phyloP scores from a whole-genome alignment of 2,113 vertebrate species.

The Geococcyx californianus region DNA sequence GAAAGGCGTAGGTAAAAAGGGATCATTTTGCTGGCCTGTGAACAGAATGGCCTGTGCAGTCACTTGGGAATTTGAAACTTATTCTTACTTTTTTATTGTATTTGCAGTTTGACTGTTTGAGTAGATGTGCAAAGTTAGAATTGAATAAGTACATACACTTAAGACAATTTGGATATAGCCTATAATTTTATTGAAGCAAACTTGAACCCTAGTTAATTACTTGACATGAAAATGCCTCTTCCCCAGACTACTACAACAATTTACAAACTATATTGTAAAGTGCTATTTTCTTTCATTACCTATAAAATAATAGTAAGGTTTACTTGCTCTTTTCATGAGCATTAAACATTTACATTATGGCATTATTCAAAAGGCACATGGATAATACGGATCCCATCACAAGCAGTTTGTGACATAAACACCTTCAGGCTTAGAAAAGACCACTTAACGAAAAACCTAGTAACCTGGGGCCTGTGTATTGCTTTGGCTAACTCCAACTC shows the following conservation, averaged over 20 bases:
- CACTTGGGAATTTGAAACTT: neutral
- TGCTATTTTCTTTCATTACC: neutral
- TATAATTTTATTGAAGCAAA: neutral
- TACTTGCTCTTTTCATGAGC: neutral
- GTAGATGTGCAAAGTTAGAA: neutral
- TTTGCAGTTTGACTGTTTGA: neutral
- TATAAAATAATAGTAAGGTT: neutral
- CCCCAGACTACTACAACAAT: neutral
- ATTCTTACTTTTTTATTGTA: neutral
- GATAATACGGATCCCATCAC: neutral
- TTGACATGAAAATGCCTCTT: neutral
- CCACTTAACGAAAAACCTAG: neutral
- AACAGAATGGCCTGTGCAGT: neutral
- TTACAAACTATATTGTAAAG: neutral
- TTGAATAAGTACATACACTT: neutral
- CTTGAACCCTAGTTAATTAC: neutral
- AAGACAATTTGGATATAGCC: neutral
- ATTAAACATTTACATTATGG: neutral
- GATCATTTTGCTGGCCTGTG: neutral
- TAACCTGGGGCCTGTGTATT: neutral
- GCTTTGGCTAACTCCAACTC: neutral
- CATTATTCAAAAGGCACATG: neutral
- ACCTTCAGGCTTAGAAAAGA: neutral
- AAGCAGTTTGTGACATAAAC: neutral
- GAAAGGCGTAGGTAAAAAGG: neutral